phyloP scores from a whole-genome alignment of 2,797 vertebrate species.

The Sylvia borin region DNA sequence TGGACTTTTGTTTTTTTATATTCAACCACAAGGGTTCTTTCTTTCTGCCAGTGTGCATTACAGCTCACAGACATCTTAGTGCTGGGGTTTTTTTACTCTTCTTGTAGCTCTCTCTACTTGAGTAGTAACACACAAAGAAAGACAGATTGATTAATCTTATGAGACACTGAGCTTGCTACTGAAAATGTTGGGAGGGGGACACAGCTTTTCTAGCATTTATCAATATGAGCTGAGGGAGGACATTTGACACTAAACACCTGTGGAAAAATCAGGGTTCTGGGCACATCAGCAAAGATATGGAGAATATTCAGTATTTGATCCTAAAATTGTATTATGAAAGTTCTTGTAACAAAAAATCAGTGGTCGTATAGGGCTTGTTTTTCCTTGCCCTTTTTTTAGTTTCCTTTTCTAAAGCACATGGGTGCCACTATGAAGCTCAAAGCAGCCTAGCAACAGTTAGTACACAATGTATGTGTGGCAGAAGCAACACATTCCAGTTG shows the following conservation, averaged over 20 bases:
- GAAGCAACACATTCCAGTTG: neutral
- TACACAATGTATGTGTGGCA: neutral
- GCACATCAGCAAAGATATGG: rapidly evolving
- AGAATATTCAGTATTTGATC: neutral
- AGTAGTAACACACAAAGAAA: neutral
- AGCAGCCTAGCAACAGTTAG: neutral
- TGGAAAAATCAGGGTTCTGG: neutral
- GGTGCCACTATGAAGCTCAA: neutral
- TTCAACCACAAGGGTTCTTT: neutral
- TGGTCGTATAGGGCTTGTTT: neutral
- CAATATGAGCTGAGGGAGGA: neutral
- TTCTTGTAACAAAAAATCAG: neutral
- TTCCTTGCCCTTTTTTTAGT: neutral
- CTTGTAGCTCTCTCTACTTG: neutral
- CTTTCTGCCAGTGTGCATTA: neutral
- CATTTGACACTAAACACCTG: neutral
- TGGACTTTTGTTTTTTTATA: neutral
- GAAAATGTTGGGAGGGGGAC: neutral
- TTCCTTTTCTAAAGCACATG: neutral
- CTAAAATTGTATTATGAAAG: neutral
- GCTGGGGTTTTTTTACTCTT: neutral
- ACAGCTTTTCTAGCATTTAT: neutral
- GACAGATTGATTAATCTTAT: neutral
- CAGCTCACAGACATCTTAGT: neutral
- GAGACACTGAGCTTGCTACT: neutral